A percentile compares a stretch with the other conserved stretches of the same genome.
Conservation (phyloP, 2,797 vertebrate species). For the Pseudochaenichthys georgianus region DNA sequence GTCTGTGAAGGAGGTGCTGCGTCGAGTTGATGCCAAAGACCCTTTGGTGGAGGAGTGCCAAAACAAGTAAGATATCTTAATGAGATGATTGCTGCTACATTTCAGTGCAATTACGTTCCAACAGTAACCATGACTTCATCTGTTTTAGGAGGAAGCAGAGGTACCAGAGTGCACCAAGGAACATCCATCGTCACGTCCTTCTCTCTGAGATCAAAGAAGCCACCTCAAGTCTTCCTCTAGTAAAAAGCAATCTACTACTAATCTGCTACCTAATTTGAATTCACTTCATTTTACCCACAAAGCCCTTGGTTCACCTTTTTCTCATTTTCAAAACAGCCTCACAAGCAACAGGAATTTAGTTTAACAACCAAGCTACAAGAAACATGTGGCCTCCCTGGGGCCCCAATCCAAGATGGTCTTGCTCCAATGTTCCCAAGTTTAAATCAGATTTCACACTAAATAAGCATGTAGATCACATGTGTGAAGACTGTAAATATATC, state of each 20-base stretch:
- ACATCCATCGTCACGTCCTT: slow-evolving; percentile 95
- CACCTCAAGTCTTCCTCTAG: slow-evolving; percentile 90
- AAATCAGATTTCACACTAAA: slow-evolving; percentile 19
- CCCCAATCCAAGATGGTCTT: background rate
- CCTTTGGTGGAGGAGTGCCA: slow-evolving; percentile 88
- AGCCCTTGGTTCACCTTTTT: background rate
- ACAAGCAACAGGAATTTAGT: background rate
- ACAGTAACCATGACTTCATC: background rate
- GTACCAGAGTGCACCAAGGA: slow-evolving; percentile 95
- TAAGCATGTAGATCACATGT: slow-evolving; percentile 3
- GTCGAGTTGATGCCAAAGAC: slow-evolving; percentile 87
- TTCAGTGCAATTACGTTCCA: background rate
- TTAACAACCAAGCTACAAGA: background rate
- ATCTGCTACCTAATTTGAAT: background rate
- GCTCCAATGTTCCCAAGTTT: background rate
- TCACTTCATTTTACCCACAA: background rate
- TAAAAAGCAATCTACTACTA: slow-evolving; percentile 70
- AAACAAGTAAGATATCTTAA: slow-evolving; percentile 85
- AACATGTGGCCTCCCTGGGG: background rate
- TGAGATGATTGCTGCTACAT: background rate
- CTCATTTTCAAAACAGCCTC: background rate
- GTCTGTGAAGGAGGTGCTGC: slow-evolving; percentile 87
- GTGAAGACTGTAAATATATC: background rate
- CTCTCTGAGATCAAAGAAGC: slow-evolving; percentile 97
- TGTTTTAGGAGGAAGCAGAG: slow-evolving; percentile 90